These are phyloP conservation scores for Microctenopoma steveboyesi DNA, from an alignment of 2,797 vertebrate species.

Conservation along the genomic window DNA sequence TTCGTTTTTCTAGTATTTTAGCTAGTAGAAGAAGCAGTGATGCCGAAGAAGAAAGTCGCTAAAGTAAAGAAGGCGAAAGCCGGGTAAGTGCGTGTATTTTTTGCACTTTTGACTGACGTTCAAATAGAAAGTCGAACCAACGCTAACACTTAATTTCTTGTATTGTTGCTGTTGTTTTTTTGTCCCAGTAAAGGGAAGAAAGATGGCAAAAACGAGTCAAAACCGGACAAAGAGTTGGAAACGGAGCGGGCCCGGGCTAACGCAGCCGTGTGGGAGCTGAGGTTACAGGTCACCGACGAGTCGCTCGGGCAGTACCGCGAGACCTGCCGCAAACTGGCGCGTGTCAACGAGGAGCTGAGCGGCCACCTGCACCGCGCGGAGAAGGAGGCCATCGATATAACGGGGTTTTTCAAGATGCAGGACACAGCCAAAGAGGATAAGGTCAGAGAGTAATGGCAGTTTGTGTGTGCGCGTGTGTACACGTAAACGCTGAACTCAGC, in stretches of 20 bases:
- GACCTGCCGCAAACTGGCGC: slow-evolving; percentile 75
- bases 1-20: not conserved
- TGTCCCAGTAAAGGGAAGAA: slow-evolving; percentile 80
- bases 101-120: not conserved
- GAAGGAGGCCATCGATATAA: slow-evolving; percentile 81
- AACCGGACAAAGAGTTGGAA: slow-evolving; percentile 82
- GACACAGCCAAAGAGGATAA: slow-evolving; percentile 81
- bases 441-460: slow-evolving; percentile 63
- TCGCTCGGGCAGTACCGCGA: slow-evolving; percentile 83
- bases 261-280: slow-evolving; percentile 88
- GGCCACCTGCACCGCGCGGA: slow-evolving; percentile 81
- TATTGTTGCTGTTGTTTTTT: not conserved
- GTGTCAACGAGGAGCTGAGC: slow-evolving; percentile 83
- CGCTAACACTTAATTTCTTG: too few species aligned
- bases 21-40: slow-evolving; percentile 20
- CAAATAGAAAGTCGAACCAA: not conserved
- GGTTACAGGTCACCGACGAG: slow-evolving; percentile 81
- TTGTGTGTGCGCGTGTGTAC: not conserved
- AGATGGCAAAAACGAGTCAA: slow-evolving; percentile 74
- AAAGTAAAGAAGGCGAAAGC: slow-evolving; percentile 75
- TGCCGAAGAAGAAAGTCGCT: slow-evolving; percentile 76
- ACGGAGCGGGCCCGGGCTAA: slow-evolving; percentile 84
- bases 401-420: slow-evolving; percentile 76
- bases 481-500: not conserved
- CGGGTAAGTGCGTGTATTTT: slow-evolving; percentile 66